phyloP scores from a whole-genome alignment of 1,140 invertebrate species.

The Anastrepha ludens region DNA sequence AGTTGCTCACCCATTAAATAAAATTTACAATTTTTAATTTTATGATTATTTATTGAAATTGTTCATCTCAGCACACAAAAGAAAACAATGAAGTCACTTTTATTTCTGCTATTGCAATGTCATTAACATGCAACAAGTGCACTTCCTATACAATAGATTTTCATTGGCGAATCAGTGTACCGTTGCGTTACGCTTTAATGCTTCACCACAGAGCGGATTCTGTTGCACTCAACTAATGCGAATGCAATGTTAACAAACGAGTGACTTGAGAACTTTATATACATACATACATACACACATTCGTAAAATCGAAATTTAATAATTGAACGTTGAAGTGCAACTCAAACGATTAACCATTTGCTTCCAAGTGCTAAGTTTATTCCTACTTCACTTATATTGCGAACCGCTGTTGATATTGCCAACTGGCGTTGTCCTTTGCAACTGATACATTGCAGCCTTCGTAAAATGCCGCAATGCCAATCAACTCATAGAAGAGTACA shows the following conservation, averaged over 20 bases:
- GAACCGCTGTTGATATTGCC: constrained; percentile 11
- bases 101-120: background rate
- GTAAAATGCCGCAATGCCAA: background rate
- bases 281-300: background rate
- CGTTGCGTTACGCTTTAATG: constrained; percentile 47
- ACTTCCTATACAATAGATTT: constrained; percentile 16
- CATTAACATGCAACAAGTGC: constrained; percentile 31
- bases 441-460: background rate
- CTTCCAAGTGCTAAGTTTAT: background rate
- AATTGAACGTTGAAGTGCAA: background rate
- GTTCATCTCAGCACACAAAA: background rate
- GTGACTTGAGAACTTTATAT: background rate
- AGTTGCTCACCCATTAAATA: too few species aligned
- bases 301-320: background rate
- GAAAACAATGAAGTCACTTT: background rate
- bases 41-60: background rate
- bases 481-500: background rate
- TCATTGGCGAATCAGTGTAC: constrained; percentile 6
- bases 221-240: background rate
- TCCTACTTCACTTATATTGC: background rate
- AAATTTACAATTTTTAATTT: too few species aligned
- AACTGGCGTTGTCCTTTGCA: constrained; percentile 24
- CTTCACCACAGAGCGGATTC: background rate
- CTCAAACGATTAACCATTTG: background rate
- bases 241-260: background rate